Percentiles rank a stretch among this genome's conserved stretches.
phyloP scores from a whole-genome alignment of 2,797 vertebrate species.

The Crax fasciolata region DNA sequence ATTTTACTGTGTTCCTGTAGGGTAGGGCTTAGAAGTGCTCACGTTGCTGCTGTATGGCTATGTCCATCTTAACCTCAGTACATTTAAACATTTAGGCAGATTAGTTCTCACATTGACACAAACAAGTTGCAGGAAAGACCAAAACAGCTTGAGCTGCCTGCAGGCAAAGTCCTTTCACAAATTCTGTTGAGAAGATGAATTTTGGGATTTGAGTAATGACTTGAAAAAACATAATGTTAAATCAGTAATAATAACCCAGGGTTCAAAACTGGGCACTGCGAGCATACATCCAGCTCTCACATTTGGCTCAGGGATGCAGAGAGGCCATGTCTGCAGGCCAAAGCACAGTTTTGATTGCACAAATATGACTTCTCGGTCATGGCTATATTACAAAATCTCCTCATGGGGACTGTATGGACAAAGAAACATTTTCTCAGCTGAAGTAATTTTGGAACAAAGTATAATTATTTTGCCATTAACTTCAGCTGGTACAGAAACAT shows the following conservation, averaged over 20 bases:
- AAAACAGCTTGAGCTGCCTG: constrained; percentile 13
- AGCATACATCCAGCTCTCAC: background rate
- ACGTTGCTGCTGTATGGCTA: background rate
- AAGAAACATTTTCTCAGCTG: constrained; percentile 6
- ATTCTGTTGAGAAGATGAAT: background rate
- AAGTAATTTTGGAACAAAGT: constrained; percentile 32
- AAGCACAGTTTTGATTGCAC: background rate
- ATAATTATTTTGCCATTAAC: constrained; percentile 68
- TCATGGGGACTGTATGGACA: background rate
- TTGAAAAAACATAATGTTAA: background rate
- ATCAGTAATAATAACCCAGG: background rate
- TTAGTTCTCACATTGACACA: background rate
- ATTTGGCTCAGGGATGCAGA: background rate
- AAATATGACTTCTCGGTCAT: constrained; percentile 3
- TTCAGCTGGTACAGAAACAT: background rate
- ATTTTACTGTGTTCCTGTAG: background rate
- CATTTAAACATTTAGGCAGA: constrained; percentile 11
- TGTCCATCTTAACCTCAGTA: constrained; percentile 6
- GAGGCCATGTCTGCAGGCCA: background rate
- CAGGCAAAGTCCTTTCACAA: constrained; percentile 1
- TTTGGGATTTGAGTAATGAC: background rate
- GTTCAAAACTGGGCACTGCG: background rate
- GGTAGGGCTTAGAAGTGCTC: constrained; percentile 14
- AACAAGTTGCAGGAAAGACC: background rate
- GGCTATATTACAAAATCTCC: constrained; percentile 13